phyloP scores from a whole-genome alignment of 2,797 vertebrate genomes.

The Pristis pectinata region DNA sequence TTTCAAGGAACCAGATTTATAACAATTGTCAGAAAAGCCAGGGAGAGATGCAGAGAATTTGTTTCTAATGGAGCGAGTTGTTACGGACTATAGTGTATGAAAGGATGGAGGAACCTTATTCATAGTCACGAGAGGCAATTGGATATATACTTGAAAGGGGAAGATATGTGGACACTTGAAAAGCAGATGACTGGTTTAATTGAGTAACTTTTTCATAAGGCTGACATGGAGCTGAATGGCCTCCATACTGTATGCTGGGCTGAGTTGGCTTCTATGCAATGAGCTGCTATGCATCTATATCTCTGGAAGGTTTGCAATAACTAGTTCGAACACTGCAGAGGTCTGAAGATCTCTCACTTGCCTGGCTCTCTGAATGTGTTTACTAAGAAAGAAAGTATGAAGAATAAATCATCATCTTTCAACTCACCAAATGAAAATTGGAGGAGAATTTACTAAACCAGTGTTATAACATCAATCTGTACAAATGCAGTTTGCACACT shows the following conservation, averaged over 20 bases:
- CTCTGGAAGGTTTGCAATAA: background rate
- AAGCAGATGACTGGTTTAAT: background rate
- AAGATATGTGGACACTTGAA: too few relatives aligned
- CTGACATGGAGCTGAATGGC: too few relatives aligned
- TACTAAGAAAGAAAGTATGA: background rate
- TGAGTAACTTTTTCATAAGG: background rate
- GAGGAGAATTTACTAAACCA: background rate
- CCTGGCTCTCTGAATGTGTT: background rate
- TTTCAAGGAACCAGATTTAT: background rate
- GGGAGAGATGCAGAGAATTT: background rate
- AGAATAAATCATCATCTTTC: background rate
- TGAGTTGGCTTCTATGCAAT: background rate
- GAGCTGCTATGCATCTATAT: background rate
- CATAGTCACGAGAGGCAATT: too few relatives aligned
- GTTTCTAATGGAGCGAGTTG: too few relatives aligned
- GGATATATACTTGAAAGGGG: background rate
- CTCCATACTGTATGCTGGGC: too few relatives aligned
- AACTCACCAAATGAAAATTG: background rate
- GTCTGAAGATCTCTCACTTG: background rate
- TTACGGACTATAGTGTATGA: background rate
- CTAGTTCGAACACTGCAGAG: background rate
- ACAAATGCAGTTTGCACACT: background rate
- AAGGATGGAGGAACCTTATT: background rate
- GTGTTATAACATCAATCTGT: background rate
- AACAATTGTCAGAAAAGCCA: background rate